Evolutionary conservation across 2,888 invertebrate genomes (phyloP).

Genomic region (Nematopogon swammerdamellus): DNA sequence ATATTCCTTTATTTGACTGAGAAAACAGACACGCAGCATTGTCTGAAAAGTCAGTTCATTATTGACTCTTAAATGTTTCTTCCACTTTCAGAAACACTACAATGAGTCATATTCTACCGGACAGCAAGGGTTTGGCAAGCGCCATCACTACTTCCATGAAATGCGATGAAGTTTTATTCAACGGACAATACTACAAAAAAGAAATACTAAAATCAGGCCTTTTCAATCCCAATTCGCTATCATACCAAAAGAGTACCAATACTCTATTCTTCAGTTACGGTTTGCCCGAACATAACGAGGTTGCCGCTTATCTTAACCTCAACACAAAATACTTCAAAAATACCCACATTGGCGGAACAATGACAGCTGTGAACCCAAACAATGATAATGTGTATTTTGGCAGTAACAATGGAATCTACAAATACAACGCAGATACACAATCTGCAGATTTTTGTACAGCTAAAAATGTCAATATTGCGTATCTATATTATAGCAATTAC

Average conservation of each 20-base stretch:
- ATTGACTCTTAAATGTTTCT: no score
- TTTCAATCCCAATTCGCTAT: no score
- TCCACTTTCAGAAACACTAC: no score
- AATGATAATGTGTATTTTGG: constrained; percentile 31
- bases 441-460: constrained; percentile 22
- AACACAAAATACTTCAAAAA: constrained; percentile 28
- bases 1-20: no score
- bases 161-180: no score
- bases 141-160: no score
- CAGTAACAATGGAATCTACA: constrained; percentile 31
- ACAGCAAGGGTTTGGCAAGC: no score
- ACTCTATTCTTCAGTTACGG: constrained; percentile 34
- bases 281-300: constrained; percentile 16
- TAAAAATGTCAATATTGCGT: constrained; percentile 27
- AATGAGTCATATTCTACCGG: no score
- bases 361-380: constrained; percentile 25
- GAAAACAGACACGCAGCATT: no score
- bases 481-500: constrained; percentile 23
- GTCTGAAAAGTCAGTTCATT: no score
- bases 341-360: constrained; percentile 21
- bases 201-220: no score
- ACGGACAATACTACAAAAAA: no score
- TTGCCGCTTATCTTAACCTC: constrained; percentile 26
- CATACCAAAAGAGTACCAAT: constrained; percentile 18
- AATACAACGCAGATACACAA: constrained; percentile 24